These are phyloP conservation scores for Dipodomys spectabilis DNA, from an alignment of 2,113 vertebrate genomes.

Conservation along the genomic window DNA sequence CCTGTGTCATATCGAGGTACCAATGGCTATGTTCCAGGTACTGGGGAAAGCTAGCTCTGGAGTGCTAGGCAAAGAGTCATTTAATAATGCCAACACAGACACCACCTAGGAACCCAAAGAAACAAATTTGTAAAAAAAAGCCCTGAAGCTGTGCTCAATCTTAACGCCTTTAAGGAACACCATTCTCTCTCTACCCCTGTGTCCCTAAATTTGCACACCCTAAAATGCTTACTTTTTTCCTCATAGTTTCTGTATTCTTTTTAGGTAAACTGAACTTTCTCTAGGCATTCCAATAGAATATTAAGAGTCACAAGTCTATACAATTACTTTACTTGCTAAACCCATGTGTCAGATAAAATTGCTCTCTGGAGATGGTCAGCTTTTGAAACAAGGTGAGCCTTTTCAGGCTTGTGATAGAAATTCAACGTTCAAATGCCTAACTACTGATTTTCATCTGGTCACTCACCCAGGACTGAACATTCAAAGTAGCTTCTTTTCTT, in stretches of 20 bases:
- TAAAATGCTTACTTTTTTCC: neutral
- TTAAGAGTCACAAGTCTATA: neutral
- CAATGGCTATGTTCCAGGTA: constrained; percentile 39
- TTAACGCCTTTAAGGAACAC: neutral
- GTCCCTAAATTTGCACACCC: neutral
- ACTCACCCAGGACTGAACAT: neutral
- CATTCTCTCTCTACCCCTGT: neutral
- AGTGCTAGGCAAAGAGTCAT: constrained; percentile 46
- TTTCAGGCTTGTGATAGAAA: neutral
- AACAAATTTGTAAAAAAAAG: constrained; percentile 44
- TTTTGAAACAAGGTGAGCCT: neutral
- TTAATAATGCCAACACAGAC: constrained; percentile 49
- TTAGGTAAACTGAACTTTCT: neutral
- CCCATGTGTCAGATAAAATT: neutral
- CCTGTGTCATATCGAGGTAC: constrained; percentile 64
- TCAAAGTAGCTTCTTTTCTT: neutral
- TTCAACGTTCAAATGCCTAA: neutral
- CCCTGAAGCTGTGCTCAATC: constrained; percentile 13
- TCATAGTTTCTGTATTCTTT: neutral
- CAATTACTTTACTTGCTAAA: neutral
- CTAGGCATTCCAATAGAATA: neutral
- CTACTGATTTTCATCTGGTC: neutral
- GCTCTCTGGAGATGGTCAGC: neutral
- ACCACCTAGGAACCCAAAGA: constrained; percentile 15
- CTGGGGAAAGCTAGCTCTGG: constrained; percentile 6